Conservation (phyloP, 2,113 vertebrate genomes). For the Anser cygnoides region DNA sequence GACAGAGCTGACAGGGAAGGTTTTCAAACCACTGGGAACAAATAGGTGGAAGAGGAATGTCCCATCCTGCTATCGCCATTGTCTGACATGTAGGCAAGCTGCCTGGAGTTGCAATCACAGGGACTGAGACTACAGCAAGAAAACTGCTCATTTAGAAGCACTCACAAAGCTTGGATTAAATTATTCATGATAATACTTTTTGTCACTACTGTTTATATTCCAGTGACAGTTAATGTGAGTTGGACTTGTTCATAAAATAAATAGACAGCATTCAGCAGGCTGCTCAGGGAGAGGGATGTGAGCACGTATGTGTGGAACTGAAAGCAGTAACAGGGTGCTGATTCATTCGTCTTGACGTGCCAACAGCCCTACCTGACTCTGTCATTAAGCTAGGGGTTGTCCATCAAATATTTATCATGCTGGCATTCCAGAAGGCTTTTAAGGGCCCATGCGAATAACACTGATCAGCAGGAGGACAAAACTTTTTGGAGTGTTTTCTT, state of each 20-base stretch:
- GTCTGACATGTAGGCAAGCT: not conserved
- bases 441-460: not conserved
- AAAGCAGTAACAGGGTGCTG: conserved; percentile 32
- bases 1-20: not conserved
- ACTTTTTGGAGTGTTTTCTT: not conserved
- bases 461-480: not conserved
- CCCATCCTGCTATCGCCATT: rapidly evolving
- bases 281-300: not conserved
- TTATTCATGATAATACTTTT: conserved; percentile 30
- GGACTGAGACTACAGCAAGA: not conserved
- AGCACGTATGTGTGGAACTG: not conserved
- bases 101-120: not conserved
- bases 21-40: not conserved
- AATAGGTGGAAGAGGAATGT: not conserved
- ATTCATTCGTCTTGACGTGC: conserved; percentile 36
- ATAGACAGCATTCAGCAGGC: not conserved
- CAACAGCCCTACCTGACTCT: conserved; percentile 14
- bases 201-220: not conserved
- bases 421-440: conserved; percentile 51
- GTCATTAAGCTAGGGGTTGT: conserved; percentile 61
- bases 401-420: conserved; percentile 76
- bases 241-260: not conserved
- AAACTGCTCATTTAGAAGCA: not conserved
- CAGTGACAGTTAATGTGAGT: not conserved
- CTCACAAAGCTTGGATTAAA: not conserved